Conservation (phyloP, 1,140 invertebrate genomes). For the Zaprionus lachaisei region DNA sequence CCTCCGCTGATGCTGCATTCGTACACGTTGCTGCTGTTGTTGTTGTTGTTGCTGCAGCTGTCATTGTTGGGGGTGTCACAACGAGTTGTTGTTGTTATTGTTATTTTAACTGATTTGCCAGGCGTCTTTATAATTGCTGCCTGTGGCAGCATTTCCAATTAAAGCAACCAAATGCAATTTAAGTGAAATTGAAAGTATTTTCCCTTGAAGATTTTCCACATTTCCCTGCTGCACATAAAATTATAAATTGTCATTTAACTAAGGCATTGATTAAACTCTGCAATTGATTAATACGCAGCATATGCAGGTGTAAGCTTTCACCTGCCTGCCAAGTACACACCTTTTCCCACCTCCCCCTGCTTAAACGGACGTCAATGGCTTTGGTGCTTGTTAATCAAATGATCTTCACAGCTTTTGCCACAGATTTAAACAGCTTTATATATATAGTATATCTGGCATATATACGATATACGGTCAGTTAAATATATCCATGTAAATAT, state of each 20-base stretch:
- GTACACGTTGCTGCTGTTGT: slow-evolving; percentile 8
- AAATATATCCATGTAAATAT: slow-evolving; percentile 44
- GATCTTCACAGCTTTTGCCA: slow-evolving; percentile 56
- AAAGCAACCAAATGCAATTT: slow-evolving; percentile 10
- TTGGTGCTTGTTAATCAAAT: slow-evolving; percentile 33
- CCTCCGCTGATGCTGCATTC: not conserved
- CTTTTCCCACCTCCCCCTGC: not conserved
- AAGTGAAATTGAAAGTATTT: not conserved
- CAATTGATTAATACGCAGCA: slow-evolving; percentile 61
- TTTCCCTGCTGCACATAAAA: not conserved
- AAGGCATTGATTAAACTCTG: slow-evolving; percentile 69
- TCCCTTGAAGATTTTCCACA: not conserved
- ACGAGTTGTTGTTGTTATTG: slow-evolving; percentile 39
- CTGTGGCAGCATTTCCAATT: slow-evolving; percentile 39
- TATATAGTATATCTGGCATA: slow-evolving; percentile 6
- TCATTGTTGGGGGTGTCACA: slow-evolving; percentile 41
- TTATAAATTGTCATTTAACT: slow-evolving; percentile 41
- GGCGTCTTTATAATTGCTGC: slow-evolving; percentile 29
- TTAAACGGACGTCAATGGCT: slow-evolving; percentile 62
- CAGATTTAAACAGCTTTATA: slow-evolving; percentile 67
- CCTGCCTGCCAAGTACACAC: slow-evolving; percentile 36
- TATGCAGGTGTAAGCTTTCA: slow-evolving; percentile 42
- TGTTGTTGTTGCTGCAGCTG: slow-evolving; percentile 37
- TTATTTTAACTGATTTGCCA: slow-evolving; percentile 61
- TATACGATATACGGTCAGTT: slow-evolving; percentile 30